Percentiles rank a stretch among this genome's conserved stretches.
phyloP scores from a whole-genome alignment of 64 coral and sea anemone species.

The Trachythela sp. region DNA sequence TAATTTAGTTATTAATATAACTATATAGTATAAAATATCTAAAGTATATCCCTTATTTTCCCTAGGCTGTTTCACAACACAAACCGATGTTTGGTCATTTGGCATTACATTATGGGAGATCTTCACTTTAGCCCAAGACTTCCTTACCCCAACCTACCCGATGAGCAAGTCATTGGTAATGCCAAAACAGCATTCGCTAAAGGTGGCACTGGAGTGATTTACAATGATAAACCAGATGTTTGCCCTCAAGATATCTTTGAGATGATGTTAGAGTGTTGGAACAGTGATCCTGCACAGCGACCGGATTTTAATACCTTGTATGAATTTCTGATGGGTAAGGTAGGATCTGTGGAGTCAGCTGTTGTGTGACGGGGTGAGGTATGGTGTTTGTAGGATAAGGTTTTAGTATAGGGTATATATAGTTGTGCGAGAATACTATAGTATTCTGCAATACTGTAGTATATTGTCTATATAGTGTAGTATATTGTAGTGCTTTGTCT shows the following conservation, averaged over 20 bases:
- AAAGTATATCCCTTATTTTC: too few species aligned
- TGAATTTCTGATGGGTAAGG: conserved; percentile 42
- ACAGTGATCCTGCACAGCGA: conserved; percentile 36
- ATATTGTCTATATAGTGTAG: too few species aligned
- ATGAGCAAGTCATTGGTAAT: conserved; percentile 90
- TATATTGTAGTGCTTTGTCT: too few species aligned
- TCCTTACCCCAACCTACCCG: conserved; percentile 63
- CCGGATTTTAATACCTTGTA: conserved; percentile 57
- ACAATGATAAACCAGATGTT: conserved; percentile 52
- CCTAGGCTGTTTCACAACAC: conserved; percentile 77
- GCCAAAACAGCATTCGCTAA: conserved; percentile 67
- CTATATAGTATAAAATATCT: too few species aligned
- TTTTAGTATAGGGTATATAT: background rate
- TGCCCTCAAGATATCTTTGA: conserved; percentile 72
- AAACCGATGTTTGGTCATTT: conserved; percentile 91
- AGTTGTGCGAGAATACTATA: background rate
- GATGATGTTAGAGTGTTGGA: conserved; percentile 76
- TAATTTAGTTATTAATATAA: too few species aligned
- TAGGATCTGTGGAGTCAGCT: background rate
- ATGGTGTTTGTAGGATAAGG: background rate
- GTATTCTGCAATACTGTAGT: too few species aligned
- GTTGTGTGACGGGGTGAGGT: background rate
- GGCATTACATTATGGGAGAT: conserved; percentile 94
- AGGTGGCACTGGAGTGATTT: conserved; percentile 11
- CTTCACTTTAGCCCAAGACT: conserved; percentile 68